Base-by-base conservation (phyloP, 2,888 invertebrate genomes). In the Taenaris catops region DNA sequence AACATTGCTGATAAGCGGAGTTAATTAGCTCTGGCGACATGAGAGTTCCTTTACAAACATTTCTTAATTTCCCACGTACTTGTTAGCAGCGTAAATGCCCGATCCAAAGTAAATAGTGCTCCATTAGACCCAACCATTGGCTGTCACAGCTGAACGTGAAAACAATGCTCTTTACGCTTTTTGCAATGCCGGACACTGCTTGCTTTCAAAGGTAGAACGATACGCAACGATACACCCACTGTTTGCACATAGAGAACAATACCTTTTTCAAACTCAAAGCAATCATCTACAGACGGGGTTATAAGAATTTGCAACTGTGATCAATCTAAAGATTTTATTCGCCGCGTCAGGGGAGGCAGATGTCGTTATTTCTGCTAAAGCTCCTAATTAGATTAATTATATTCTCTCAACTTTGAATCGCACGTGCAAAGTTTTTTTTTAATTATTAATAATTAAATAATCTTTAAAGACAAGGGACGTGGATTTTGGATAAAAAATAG, bases 161-260 rank as follows among this genome's bases (percentile, higher is more conserved):
- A 73, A 83, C 83, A 84, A 81, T 73, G 61, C 62, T 59, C 64
- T 68, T 68, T 70, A 68, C 64, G 64, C 70, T 79, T 79, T 80
- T 81, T 79, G 63, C 60, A 60, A 40, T 56, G 49, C 47, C 63
- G 61, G 69, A 71, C 65, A 63, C 58, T 66, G 56, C 63, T 69
- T 65, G 58, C 63, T 52, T 72, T 72, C 64, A 70, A 73, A 65
- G 52, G 53, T 48, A 60, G 58, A 68, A 69, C 58, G 68, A 73
- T 72, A 67, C 63, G 57, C 56, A 49, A 46, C 57, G 71, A 68
- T 76, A 70, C 53, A 20, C 44, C 55, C 44, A 51, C 55, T 49
- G 51, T 58, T 63, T 59, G 56, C 60, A 54, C 49, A 48, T 41
- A 19, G 27, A 40, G 51, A 48, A 69, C 65, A 67, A 66, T 60